Percentiles rank a stretch among this genome's conserved stretches.
Evolutionary conservation across 2,797 vertebrate species (phyloP).

Genomic region (Podargus strigoides): DNA sequence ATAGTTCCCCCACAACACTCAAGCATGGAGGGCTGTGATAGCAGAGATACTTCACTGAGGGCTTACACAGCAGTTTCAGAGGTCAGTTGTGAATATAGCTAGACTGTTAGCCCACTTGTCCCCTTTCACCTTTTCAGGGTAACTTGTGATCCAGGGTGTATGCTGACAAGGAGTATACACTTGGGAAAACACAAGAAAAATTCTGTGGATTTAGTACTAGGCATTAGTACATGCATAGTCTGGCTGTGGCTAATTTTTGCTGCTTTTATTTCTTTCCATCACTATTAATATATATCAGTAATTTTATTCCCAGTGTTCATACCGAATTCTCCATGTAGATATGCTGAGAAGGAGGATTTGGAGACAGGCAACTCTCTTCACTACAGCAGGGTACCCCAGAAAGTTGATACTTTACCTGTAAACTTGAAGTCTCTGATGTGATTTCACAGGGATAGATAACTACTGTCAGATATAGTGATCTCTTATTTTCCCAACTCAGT

Average conservation of each 20-base stretch:
- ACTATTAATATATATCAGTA: not conserved
- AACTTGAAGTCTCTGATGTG: not conserved
- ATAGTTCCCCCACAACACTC: not conserved
- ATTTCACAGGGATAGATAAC: not conserved
- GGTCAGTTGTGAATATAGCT: not conserved
- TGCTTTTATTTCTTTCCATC: not conserved
- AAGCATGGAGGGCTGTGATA: not conserved
- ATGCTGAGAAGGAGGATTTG: not conserved
- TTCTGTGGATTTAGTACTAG: not conserved
- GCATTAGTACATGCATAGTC: not conserved
- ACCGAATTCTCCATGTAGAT: not conserved
- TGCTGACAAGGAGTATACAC: too few species aligned
- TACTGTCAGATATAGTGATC: not conserved
- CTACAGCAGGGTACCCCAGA: not conserved
- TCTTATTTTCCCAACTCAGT: not conserved
- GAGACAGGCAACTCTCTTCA: not conserved
- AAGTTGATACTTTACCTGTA: not conserved
- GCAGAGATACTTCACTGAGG: not conserved
- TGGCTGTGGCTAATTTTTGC: not conserved
- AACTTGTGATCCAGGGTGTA: not conserved
- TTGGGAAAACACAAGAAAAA: not conserved
- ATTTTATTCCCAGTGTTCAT: not conserved
- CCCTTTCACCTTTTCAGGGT: not conserved
- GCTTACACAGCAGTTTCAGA: not conserved
- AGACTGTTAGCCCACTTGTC: not conserved